These are phyloP conservation scores for Electrona antarctica DNA, from an alignment of 2,113 vertebrate genomes.

Conservation along the genomic window DNA sequence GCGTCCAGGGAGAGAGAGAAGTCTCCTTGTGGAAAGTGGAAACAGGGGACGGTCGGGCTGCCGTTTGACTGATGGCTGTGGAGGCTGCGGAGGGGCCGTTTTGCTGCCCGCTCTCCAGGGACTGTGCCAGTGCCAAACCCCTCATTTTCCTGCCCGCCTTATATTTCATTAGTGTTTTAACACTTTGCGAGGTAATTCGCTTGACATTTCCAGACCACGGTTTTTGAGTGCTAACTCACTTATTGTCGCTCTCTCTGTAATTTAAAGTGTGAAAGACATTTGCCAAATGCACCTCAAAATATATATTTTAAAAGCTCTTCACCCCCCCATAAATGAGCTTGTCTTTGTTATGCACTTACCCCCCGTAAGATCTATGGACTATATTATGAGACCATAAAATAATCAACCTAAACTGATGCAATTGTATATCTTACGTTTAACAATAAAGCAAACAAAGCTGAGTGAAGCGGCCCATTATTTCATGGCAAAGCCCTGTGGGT, in stretches of 20 bases:
- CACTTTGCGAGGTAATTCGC: conserved; percentile 72
- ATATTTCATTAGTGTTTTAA: conserved; percentile 79
- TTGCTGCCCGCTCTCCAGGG: conserved; percentile 65
- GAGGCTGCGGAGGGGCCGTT: conserved; percentile 40
- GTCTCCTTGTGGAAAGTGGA: conserved; percentile 68
- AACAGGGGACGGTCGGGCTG: conserved; percentile 57
- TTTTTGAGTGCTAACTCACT: conserved; percentile 40
- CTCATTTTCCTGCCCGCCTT: conserved; percentile 66
- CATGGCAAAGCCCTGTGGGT: conserved; percentile 64
- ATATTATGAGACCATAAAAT: conserved; percentile 19
- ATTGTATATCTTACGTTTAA: conserved; percentile 29
- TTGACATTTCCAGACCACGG: conserved; percentile 69
- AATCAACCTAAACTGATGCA: conserved; percentile 39
- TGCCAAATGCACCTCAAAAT: conserved; percentile 46
- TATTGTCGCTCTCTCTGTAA: conserved; percentile 56
- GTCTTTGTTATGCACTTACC: background rate
- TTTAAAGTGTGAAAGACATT: conserved; percentile 49
- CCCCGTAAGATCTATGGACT: conserved; percentile 17
- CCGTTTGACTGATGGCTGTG: conserved; percentile 71
- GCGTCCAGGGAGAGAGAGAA: conserved; percentile 54
- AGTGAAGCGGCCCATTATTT: conserved; percentile 55
- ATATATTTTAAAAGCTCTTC: conserved; percentile 18
- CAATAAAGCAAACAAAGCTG: conserved; percentile 53
- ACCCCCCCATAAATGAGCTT: background rate
- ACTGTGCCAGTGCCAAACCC: conserved; percentile 71